phyloP scores from a whole-genome alignment of 2,797 vertebrate genomes.

The Sebastes iracundus region DNA sequence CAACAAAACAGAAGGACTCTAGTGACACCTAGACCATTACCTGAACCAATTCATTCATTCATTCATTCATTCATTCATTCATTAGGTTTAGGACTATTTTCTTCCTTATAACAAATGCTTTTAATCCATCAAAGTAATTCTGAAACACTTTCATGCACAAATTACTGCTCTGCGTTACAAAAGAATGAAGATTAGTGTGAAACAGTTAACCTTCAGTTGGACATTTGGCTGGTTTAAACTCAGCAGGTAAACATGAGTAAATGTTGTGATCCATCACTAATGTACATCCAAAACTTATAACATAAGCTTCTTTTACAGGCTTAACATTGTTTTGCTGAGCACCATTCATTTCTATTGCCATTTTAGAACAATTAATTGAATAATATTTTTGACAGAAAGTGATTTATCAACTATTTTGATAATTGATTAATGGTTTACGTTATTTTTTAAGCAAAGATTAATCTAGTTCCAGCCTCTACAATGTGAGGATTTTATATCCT shows the following conservation, averaged over 20 bases:
- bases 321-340: not conserved
- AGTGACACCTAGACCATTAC: constrained; percentile 36
- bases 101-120: not conserved
- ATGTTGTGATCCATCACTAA: not conserved
- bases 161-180: not conserved
- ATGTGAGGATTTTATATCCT: not conserved
- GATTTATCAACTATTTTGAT: not conserved
- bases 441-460: not conserved
- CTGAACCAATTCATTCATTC: not conserved
- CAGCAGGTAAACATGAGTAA: not conserved
- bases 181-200: not conserved
- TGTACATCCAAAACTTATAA: not conserved
- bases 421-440: not conserved
- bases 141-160: not conserved
- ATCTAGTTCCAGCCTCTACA: not conserved
- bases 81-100: not conserved
- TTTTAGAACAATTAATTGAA: not conserved
- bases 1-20: constrained; percentile 34
- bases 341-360: not conserved
- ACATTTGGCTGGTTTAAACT: not conserved
- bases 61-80: constrained; percentile 1
- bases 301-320: not conserved
- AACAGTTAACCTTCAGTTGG: not conserved
- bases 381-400: not conserved
- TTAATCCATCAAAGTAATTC: not conserved